A percentile compares a stretch with the other conserved stretches of the same genome.
Conservation (phyloP, 1,140 invertebrate species). For the Drosophila malerkotliana region DNA sequence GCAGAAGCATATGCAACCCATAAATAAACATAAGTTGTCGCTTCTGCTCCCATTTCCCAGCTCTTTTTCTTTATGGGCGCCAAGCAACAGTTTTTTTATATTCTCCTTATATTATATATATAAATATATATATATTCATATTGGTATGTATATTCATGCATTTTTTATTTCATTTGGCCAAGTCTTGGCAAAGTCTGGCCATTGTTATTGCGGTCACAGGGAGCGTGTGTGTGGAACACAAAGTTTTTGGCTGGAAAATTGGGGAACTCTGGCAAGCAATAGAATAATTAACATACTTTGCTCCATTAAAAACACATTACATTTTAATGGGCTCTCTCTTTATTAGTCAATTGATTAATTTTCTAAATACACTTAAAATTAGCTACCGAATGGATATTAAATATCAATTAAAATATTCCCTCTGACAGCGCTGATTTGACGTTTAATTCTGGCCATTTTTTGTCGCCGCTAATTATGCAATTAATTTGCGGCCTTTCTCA, state of each 20-base stretch:
- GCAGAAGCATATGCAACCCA: constrained; percentile 57
- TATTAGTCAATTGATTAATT: constrained; percentile 2
- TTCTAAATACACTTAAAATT: background rate
- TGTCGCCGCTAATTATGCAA: constrained; percentile 64
- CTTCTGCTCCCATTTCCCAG: constrained; percentile 45
- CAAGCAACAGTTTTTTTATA: constrained; percentile 59
- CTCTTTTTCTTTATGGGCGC: constrained; percentile 45
- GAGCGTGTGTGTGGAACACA: background rate
- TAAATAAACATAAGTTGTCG: constrained; percentile 76
- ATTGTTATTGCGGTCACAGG: constrained; percentile 23
- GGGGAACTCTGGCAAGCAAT: background rate
- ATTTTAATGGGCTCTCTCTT: constrained; percentile 18
- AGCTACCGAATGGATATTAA: background rate
- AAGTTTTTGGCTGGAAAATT: constrained; percentile 20
- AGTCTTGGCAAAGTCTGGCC: background rate
- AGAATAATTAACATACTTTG: background rate
- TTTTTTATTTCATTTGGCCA: constrained; percentile 13
- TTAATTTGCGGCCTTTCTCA: constrained; percentile 60
- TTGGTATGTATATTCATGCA: constrained; percentile 21
- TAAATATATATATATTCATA: constrained; percentile 17
- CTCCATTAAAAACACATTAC: constrained; percentile 1
- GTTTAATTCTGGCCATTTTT: constrained; percentile 9
- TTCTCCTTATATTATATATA: constrained; percentile 14
- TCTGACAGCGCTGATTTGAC: background rate
- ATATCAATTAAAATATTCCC: constrained; percentile 23